phyloP scores from a whole-genome alignment of 2,888 invertebrate species.

The Petrolisthes manimaculis region DNA sequence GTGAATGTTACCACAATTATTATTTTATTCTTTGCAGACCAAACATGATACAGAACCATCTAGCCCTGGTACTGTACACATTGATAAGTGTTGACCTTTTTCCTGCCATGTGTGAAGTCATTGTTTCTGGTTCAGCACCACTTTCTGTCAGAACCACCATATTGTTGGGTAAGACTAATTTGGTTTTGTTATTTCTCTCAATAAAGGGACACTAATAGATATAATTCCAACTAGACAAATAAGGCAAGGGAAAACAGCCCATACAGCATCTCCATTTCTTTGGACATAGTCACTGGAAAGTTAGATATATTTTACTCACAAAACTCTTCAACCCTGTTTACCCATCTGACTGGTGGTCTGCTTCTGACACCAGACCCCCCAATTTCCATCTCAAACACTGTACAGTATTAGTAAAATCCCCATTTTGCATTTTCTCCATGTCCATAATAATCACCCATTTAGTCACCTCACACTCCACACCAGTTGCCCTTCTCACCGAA shows the following conservation, averaged over 20 bases:
- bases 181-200: not conserved
- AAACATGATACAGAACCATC: constrained; percentile 91
- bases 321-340: too few relatives aligned
- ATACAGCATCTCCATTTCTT: too few relatives aligned
- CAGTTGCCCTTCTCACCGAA: too few relatives aligned
- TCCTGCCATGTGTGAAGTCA: constrained; percentile 91
- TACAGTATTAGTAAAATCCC: not conserved
- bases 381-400: too few relatives aligned
- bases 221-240: not conserved
- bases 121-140: constrained; percentile 84
- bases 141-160: constrained; percentile 93
- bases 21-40: constrained; percentile 74
- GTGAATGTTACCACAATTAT: too few relatives aligned
- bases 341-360: too few relatives aligned
- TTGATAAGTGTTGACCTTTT: constrained; percentile 88
- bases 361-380: too few relatives aligned
- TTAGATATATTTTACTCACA: too few relatives aligned
- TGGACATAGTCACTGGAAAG: too few relatives aligned
- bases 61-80: constrained; percentile 87
- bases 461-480: not conserved
- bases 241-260: too few relatives aligned
- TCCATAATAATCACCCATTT: not conserved
- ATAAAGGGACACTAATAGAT: not conserved
- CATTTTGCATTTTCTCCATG: not conserved
- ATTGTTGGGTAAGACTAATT: constrained; percentile 78